phyloP scores from a whole-genome alignment of 1,140 invertebrate genomes.

The Gonioctena quinquepunctata region DNA sequence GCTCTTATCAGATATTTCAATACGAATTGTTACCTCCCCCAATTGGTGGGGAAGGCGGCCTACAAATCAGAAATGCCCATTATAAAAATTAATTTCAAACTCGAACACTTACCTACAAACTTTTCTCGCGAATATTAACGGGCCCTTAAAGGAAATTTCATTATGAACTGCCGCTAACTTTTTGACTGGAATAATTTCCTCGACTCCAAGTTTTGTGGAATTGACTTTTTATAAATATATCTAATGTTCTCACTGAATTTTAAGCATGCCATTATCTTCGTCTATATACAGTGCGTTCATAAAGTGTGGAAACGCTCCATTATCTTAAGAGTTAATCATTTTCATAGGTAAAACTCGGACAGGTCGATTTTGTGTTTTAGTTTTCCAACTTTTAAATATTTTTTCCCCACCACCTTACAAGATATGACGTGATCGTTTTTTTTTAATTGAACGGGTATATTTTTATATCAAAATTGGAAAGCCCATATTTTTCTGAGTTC shows the following conservation, averaged over 20 bases:
- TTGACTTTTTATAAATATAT: neutral
- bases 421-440: no score
- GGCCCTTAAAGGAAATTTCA: slow-evolving; percentile 12
- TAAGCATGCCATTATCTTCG: neutral
- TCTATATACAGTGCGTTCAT: no score
- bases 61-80: neutral
- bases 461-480: no score
- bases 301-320: no score
- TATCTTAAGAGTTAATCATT: no score
- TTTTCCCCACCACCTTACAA: no score
- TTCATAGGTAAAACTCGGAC: no score
- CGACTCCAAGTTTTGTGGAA: neutral
- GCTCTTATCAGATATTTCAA: neutral
- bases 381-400: no score
- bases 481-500: no score
- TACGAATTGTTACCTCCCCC: neutral
- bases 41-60: neutral
- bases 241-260: neutral
- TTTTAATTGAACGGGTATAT: no score
- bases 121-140: slow-evolving; percentile 21
- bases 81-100: slow-evolving; percentile 22
- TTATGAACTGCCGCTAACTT: slow-evolving; percentile 17
- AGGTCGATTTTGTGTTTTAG: no score
- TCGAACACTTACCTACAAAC: slow-evolving; percentile 3
- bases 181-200: slow-evolving; percentile 1